Percentiles rank a stretch among this genome's conserved stretches.
Conservation (phyloP, 30 jellyfish, hydroid and myxozoan species). For the Turritopsis rubra region DNA sequence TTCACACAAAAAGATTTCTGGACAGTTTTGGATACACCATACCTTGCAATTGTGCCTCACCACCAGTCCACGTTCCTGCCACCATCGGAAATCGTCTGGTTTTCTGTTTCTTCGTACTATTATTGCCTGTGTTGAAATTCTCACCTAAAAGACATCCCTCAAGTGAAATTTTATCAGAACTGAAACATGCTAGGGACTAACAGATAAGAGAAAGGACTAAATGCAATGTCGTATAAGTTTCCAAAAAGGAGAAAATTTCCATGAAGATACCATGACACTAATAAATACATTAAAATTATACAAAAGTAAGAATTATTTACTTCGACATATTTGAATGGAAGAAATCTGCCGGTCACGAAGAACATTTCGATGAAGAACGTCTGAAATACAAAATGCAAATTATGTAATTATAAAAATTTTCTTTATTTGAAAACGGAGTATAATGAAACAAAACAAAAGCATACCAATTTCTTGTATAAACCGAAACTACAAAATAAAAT, state of each 20-base stretch:
- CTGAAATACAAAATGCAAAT: background rate
- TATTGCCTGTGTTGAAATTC: background rate
- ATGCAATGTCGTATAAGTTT: no score
- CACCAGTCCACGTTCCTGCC: conserved; percentile 85
- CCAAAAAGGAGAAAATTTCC: no score
- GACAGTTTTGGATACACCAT: no score
- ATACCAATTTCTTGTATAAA: conserved; percentile 12
- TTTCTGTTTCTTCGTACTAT: conserved; percentile 21
- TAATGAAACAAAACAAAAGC: background rate
- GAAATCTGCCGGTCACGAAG: conserved; percentile 1
- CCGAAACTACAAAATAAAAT: background rate
- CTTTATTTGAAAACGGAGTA: background rate
- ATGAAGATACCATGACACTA: background rate
- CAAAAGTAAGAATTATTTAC: background rate
- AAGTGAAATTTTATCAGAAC: background rate
- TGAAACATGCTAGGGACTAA: background rate
- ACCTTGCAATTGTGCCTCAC: conserved; percentile 49
- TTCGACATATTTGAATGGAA: background rate
- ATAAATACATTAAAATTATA: background rate
- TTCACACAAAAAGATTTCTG: no score
- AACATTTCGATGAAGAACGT: conserved; percentile 2
- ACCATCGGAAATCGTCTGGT: conserved; percentile 76
- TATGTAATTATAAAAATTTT: no score
- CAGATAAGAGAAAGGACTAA: background rate
- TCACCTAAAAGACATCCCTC: background rate